phyloP scores from a whole-genome alignment of 2,888 invertebrate species.

The Sialis lutaria region DNA sequence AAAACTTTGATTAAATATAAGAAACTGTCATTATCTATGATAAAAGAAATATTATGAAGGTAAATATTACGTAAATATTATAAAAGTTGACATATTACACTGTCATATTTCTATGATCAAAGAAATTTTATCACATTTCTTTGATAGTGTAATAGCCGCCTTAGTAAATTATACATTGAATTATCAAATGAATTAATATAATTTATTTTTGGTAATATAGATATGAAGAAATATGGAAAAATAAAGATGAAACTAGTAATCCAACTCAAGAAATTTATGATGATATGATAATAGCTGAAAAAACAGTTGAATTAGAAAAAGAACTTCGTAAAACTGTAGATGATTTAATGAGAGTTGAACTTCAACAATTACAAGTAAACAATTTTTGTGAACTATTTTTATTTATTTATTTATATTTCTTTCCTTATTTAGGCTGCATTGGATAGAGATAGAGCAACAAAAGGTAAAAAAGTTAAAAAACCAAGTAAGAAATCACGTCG shows the following conservation, averaged over 20 bases:
- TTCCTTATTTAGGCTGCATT: slow-evolving; percentile 42
- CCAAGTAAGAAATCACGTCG: slow-evolving; percentile 59
- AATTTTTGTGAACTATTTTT: not conserved
- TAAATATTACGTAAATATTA: too few relatives aligned
- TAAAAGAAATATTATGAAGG: too few relatives aligned
- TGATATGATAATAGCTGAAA: slow-evolving; percentile 71
- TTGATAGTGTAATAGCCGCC: too few relatives aligned
- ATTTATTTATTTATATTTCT: not conserved
- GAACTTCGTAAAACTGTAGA: slow-evolving; percentile 72
- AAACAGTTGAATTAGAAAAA: slow-evolving; percentile 63
- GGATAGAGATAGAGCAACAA: slow-evolving; percentile 49
- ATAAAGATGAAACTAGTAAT: slow-evolving; percentile 58
- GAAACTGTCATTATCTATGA: too few relatives aligned
- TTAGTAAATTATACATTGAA: too few relatives aligned
- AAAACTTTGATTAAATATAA: too few relatives aligned
- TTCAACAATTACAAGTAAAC: slow-evolving; percentile 41
- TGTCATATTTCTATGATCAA: too few relatives aligned
- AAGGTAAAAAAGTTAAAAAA: slow-evolving; percentile 62
- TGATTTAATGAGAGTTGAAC: slow-evolving; percentile 51
- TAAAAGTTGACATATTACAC: too few relatives aligned
- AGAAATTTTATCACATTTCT: too few relatives aligned
- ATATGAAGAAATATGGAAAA: slow-evolving; percentile 69
- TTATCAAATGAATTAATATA: too few relatives aligned
- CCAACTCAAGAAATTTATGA: slow-evolving; percentile 58
- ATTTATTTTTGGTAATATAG: slow-evolving; percentile 18